Evolutionary conservation across 2,797 vertebrate genomes (phyloP).

Genomic region (Siniperca obscura): DNA sequence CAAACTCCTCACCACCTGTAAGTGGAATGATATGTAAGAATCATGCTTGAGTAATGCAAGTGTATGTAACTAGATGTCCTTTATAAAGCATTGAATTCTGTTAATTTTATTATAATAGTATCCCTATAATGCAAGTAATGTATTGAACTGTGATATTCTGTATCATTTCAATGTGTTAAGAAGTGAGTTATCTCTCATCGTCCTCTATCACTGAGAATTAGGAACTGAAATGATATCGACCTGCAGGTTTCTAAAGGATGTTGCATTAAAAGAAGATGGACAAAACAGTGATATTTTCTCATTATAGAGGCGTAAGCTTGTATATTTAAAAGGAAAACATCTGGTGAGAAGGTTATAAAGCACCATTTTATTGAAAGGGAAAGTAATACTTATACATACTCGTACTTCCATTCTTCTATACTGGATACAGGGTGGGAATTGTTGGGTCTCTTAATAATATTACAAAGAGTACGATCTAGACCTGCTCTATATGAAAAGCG

Average conservation of each 20-base stretch:
- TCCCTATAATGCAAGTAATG: neutral
- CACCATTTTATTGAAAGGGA: neutral
- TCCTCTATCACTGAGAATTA: neutral
- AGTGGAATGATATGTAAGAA: slow-evolving; percentile 41
- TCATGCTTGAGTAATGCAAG: neutral
- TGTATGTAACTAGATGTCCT: neutral
- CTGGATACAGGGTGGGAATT: too few relatives aligned
- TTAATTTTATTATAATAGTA: neutral
- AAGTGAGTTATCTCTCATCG: neutral
- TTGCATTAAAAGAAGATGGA: too few relatives aligned
- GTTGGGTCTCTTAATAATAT: too few relatives aligned
- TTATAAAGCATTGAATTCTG: neutral
- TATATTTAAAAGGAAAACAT: too few relatives aligned
- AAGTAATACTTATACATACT: too few relatives aligned
- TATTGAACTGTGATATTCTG: neutral
- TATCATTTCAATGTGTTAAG: neutral
- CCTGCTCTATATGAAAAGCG: too few relatives aligned
- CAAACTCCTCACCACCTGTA: slow-evolving; percentile 85
- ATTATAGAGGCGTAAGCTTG: too few relatives aligned
- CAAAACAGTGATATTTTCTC: too few relatives aligned
- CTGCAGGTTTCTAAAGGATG: too few relatives aligned
- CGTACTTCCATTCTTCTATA: too few relatives aligned
- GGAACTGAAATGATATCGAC: neutral
- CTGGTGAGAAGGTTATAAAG: too few relatives aligned
- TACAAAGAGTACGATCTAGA: too few relatives aligned